Conservation (phyloP, 2,113 vertebrate genomes). For the Brachyhypopomus gauderio region DNA sequence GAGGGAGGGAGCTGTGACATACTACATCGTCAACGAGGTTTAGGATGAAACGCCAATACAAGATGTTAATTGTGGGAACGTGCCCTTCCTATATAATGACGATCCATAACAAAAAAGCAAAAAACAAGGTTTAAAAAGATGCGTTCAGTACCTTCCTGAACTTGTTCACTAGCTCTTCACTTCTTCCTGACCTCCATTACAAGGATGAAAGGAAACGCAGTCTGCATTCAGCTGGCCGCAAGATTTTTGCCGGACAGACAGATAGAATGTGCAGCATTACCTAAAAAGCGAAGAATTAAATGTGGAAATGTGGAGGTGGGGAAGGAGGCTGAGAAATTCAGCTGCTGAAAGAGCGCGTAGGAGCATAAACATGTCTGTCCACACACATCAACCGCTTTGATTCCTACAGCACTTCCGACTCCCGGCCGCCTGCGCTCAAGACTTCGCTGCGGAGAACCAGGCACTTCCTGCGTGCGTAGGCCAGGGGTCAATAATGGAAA, state of each 20-base stretch:
- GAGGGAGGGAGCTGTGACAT: conserved; percentile 31
- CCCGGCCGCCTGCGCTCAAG: not conserved
- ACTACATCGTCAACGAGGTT: conserved; percentile 16
- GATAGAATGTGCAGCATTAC: not conserved
- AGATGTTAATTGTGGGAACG: not conserved
- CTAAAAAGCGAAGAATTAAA: not conserved
- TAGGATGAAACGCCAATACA: not conserved
- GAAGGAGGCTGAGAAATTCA: not conserved
- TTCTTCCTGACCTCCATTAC: too few species aligned
- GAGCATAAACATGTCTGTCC: not conserved
- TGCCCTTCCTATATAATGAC: not conserved
- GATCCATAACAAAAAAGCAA: not conserved
- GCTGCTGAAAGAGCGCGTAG: not conserved
- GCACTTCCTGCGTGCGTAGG: conserved; percentile 8
- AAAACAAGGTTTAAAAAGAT: not conserved
- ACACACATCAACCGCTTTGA: not conserved
- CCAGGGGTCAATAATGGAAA: conserved; percentile 55
- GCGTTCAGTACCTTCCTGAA: too few species aligned
- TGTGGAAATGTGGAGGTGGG: not conserved
- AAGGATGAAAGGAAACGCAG: too few species aligned
- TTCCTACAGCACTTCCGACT: not conserved
- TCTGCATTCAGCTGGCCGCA: too few species aligned
- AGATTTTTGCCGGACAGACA: too few species aligned
- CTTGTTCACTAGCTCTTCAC: too few species aligned
- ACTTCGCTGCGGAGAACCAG: conserved; percentile 6